phyloP scores from a whole-genome alignment of 2,113 vertebrate genomes.

The Onychostruthus taczanowskii region DNA sequence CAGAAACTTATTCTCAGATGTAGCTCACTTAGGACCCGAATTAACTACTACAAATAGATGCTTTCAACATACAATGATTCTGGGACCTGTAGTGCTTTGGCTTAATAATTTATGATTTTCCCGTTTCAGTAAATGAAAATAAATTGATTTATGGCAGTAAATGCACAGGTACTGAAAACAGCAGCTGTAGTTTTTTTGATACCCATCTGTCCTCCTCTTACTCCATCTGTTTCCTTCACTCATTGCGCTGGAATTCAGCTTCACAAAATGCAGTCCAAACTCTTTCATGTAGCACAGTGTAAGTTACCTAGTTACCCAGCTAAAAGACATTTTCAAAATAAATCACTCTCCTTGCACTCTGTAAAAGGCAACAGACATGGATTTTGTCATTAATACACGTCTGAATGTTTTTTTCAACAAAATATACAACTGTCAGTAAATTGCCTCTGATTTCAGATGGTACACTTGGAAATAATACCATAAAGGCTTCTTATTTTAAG shows the following conservation, averaged over 20 bases:
- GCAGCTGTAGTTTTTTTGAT: conserved; percentile 8
- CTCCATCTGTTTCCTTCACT: conserved; percentile 76
- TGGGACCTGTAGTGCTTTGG: neutral
- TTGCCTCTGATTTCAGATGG: conserved; percentile 62
- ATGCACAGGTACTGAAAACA: neutral
- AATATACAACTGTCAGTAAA: conserved; percentile 22
- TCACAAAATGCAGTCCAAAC: conserved; percentile 59
- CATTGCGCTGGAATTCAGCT: conserved; percentile 56
- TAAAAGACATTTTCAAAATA: conserved; percentile 62
- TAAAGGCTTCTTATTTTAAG: conserved; percentile 45
- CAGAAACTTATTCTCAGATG: neutral
- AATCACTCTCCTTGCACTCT: conserved; percentile 62
- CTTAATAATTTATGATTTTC: neutral
- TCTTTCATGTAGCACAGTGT: conserved; percentile 47
- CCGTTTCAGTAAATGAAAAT: conserved; percentile 26
- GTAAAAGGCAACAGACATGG: conserved; percentile 49
- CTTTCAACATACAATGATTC: neutral
- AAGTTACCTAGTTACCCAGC: conserved; percentile 43
- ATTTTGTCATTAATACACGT: conserved; percentile 60
- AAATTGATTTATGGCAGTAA: conserved; percentile 41
- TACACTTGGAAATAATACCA: conserved; percentile 10
- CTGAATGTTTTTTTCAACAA: conserved; percentile 23
- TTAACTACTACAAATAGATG: neutral
- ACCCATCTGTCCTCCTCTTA: conserved; percentile 42
- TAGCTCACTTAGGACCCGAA: neutral